phyloP scores from a whole-genome alignment of 2,797 vertebrate species.

The Urosaurus nigricauda region DNA sequence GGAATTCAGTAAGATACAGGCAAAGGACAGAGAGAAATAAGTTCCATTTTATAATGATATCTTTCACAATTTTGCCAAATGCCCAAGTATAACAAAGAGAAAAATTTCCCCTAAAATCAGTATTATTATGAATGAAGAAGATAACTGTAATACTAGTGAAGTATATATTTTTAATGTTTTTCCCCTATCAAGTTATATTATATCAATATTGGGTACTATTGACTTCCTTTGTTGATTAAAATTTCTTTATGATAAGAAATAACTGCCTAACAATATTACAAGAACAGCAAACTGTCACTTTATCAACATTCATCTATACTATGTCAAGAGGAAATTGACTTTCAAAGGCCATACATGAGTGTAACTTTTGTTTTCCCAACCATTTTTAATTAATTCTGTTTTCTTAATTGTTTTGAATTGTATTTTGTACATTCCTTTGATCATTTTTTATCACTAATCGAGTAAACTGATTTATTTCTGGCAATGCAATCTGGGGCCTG shows the following conservation, averaged over 20 bases:
- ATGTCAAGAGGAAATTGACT: neutral
- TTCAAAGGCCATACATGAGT: neutral
- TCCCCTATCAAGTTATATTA: conserved; percentile 16
- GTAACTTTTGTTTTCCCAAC: neutral
- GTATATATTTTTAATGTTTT: conserved; percentile 44
- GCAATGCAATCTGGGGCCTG: conserved; percentile 16
- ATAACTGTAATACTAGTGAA: conserved; percentile 28
- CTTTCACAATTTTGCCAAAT: conserved; percentile 20
- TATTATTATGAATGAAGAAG: conserved; percentile 20
- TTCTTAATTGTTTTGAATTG: conserved; percentile 17
- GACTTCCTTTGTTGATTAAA: conserved; percentile 48
- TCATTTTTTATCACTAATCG: conserved; percentile 2
- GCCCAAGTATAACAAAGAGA: conserved; percentile 40
- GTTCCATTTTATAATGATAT: conserved; percentile 2
- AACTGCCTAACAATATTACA: conserved; percentile 35
- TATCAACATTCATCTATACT: neutral
- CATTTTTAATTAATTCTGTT: conserved; percentile 1
- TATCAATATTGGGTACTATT: conserved; percentile 35
- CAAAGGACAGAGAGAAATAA: conserved; percentile 26
- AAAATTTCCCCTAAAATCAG: conserved; percentile 35
- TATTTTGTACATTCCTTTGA: conserved; percentile 17
- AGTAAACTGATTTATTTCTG: conserved; percentile 14
- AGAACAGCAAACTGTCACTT: neutral
- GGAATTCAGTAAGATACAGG: conserved; percentile 31
- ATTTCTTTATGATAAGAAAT: conserved; percentile 50